A percentile compares a stretch with the other conserved stretches of the same genome.
phyloP scores from a whole-genome alignment of 2,797 vertebrate species.

The Vultur gryphus region DNA sequence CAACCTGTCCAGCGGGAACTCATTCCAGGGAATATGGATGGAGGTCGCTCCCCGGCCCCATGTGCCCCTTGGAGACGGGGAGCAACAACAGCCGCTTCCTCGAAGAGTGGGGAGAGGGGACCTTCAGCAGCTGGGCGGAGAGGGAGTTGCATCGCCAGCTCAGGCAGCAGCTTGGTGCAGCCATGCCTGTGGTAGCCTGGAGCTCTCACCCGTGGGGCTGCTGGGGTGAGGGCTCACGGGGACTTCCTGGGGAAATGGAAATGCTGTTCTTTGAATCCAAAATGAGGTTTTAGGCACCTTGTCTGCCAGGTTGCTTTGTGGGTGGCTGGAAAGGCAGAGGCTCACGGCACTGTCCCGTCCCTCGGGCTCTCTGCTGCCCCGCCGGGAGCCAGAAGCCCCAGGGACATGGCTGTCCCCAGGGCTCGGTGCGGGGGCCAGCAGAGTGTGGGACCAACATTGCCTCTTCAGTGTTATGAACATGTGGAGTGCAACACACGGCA shows the following conservation, averaged over 20 bases:
- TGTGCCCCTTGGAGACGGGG: neutral
- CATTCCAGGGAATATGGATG: accelerated
- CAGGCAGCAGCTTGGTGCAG: neutral
- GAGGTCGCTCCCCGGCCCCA: neutral
- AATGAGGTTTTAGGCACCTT: neutral
- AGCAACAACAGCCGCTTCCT: neutral
- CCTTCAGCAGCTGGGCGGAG: accelerated
- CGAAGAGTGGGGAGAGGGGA: neutral
- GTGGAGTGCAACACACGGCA: neutral
- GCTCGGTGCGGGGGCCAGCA: accelerated
- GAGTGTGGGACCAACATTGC: neutral
- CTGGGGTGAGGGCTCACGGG: neutral
- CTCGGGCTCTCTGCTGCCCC: neutral
- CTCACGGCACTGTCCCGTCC: neutral
- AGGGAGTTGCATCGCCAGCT: neutral
- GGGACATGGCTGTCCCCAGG: neutral
- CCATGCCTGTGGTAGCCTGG: accelerated
- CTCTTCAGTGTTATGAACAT: neutral
- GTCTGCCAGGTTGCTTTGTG: neutral
- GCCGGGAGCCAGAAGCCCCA: neutral
- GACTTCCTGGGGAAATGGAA: neutral
- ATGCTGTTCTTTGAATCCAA: neutral
- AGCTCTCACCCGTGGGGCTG: accelerated
- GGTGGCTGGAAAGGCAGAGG: neutral
- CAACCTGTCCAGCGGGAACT: neutral